Base-by-base conservation (phyloP, 2,888 invertebrate genomes). In the Drosophila quinaria region DNA sequence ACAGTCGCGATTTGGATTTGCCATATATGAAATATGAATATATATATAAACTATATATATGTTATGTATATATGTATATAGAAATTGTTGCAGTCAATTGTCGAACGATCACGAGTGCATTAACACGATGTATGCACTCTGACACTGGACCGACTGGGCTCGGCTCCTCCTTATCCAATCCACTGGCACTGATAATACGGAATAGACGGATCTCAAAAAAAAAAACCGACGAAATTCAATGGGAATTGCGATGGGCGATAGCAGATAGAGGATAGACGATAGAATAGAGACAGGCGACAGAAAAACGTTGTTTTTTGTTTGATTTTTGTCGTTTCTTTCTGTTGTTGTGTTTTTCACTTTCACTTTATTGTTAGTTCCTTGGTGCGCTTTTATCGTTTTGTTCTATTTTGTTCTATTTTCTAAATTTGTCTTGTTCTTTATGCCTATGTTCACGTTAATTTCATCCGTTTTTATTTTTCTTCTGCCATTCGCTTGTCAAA, bases 281-380 rank as follows among this genome's bases (percentile, higher is more conserved):
- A 37, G 49, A 15, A 11, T 33, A 42, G 6, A 35, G 39, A 35
- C 17, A 59, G 17, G 10, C 33, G 33, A 46, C 56, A 31, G 78
- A 44, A 77, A 41, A 50, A 41, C 22, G 49, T 19, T 35, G 49
- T 41, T 37, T 58, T 37, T 22, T 49, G 11, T 15, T 17, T 31
- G 0, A 33, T 56, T 56, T 11, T 17, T 15, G 25, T 31, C 0
- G 33, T 56, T 56, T 11, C 29, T 22, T 35, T 51, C 46, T 49
- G 54, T 41, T 72, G 19, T 65, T 64, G 49, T 49, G 17, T 49
- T 52, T 58, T 66, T 79, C 63, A 84, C 87, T 83, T 88, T 87
- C 87, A 87, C 84, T 76, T 80, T 78, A 4, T 49, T 22, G 22
- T 59, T 52, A 63, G 59, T 77, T 77, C 69, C 59, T 44, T 39